Conservation (phyloP, 23 tunicate genomes). For the Botrylloides violaceus region DNA sequence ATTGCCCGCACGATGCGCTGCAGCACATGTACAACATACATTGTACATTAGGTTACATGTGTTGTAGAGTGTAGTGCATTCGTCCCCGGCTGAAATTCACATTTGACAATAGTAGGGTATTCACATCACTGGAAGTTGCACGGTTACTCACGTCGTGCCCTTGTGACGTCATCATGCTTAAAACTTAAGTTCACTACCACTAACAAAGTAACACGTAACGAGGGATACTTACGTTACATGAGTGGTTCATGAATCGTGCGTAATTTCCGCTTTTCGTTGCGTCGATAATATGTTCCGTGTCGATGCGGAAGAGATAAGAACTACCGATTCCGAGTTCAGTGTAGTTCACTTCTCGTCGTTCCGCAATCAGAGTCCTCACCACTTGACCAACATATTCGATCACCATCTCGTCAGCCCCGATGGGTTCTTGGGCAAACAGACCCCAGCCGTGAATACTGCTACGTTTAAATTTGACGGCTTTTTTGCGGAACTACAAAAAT, state of each 20-base stretch:
- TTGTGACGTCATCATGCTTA: no score
- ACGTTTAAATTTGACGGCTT: constrained; percentile 80
- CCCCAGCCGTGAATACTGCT: constrained; percentile 98
- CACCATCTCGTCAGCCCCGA: constrained; percentile 96
- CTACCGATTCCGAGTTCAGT: constrained; percentile 91
- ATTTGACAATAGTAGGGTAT: no score
- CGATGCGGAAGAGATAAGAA: constrained; percentile 94
- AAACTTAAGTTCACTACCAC: no score
- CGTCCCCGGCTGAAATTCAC: no score
- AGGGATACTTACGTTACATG: constrained; percentile 71
- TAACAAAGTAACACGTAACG: background rate
- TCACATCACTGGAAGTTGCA: no score
- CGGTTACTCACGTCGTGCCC: no score
- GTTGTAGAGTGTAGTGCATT: no score
- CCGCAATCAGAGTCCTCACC: constrained; percentile 77
- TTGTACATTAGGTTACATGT: no score
- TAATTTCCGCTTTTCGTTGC: constrained; percentile 94
- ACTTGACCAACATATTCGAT: constrained; percentile 95
- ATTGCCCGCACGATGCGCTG: no score
- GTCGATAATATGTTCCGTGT: constrained; percentile 86
- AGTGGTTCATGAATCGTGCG: constrained; percentile 95
- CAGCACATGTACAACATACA: no score
- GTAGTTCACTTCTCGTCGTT: constrained; percentile 73
- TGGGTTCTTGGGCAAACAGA: constrained; percentile 82
- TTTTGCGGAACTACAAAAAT: constrained; percentile 87